Evolutionary conservation across 2,888 invertebrate genomes (phyloP), one percentile per base, ranked within the genome.

Genomic region (Macropis europaea): DNA sequence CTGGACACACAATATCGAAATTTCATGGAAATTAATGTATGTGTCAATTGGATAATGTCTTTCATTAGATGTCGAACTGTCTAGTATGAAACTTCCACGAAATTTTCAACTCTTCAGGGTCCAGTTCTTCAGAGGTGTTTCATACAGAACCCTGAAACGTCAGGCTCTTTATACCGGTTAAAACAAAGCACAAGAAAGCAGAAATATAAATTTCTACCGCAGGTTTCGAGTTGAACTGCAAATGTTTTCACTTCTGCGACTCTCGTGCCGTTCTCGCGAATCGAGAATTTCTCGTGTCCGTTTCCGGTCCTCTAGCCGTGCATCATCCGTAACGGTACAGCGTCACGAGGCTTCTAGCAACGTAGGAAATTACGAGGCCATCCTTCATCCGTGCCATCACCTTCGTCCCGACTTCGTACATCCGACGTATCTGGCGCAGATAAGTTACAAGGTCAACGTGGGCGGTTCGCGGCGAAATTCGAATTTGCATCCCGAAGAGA

Each of bases 381-480:
- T 68, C 52, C 62, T 50, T 45, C 40, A 17, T 17, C 15, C 22
- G 22, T 34, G 40, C 38, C 38, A 38, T 76, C 66, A 62, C 63
- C 73, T 60, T 70, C 63, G 70, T 54, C 43, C 62, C 32, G 68
- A 38, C 59, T 62, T 60, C 64, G 80, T 59, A 64, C 76, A 70
- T 73, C 77, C 60, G 77, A 67, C 70, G 59, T 79, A 73, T 79
- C 73, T 62, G 73, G 61, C 76, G 69, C 73, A 36, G 69, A 79
- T 78, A 73, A 76, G 76, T 78, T 73, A 73, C 66, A 30, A 76
- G 57, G 40, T 43, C 38, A 47, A 52, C 79, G 77, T 78, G 72
- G 77, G 76, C 76, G 77, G 57, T 66, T 50, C 56, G n/a, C 59
- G 71, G 54, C 53, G 47, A 79, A 79, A 71, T 79, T 73, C 52